Evolutionary conservation across 1,140 invertebrate genomes (phyloP).

Genomic region (Odontomachus brunneus): DNA sequence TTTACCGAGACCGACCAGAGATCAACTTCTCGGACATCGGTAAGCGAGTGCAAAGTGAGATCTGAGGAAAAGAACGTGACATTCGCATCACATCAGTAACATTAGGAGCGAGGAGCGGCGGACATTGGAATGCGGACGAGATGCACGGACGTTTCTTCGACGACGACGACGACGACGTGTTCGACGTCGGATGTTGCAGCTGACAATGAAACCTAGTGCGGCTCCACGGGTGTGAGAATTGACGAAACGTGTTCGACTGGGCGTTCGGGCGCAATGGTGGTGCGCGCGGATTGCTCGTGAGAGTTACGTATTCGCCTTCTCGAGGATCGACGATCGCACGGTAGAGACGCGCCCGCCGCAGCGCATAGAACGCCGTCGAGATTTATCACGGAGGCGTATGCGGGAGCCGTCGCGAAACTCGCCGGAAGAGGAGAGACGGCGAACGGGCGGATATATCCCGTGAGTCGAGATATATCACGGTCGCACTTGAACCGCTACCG

Average conservation of each 20-base stretch:
- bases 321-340: conserved; percentile 19
- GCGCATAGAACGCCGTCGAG: conserved; percentile 24
- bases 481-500: conserved; percentile 68
- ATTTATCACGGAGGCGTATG: conserved; percentile 53
- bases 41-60: conserved; percentile 43
- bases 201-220: conserved; percentile 2
- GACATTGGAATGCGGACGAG: conserved; percentile 30
- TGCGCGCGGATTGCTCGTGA: conserved; percentile 13
- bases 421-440: background rate
- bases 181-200: background rate
- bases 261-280: conserved; percentile 66
- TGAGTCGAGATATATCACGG: conserved; percentile 25
- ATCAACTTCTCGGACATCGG: conserved; percentile 73
- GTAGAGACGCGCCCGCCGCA: conserved; percentile 5
- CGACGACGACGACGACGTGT: conserved; percentile 1
- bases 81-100: conserved; percentile 10
- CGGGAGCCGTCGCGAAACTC: background rate
- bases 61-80: background rate
- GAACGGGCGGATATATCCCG: background rate
- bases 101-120: background rate
- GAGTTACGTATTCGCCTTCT: conserved; percentile 1
- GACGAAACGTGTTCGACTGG: conserved; percentile 45
- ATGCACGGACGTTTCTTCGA: conserved; percentile 3
- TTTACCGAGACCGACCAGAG: conserved; percentile 74
- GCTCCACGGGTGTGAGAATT: background rate